Evolutionary conservation across 2,113 vertebrate species (phyloP).

Genomic region (Callipepla squamata): DNA sequence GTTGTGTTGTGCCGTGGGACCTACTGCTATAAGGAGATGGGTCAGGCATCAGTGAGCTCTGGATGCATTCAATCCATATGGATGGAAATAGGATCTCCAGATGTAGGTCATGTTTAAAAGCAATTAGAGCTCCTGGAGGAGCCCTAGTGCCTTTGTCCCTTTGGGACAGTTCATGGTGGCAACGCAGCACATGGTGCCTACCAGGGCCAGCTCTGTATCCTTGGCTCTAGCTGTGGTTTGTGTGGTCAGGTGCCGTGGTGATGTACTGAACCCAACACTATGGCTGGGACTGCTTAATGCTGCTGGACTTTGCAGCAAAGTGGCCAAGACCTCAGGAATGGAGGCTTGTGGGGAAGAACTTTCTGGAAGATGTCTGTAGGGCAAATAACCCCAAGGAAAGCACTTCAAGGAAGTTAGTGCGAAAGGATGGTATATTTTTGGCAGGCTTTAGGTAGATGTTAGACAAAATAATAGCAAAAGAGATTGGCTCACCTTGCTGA

Average conservation of each 20-base stretch:
- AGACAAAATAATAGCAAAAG: no score
- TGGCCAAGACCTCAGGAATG: not conserved
- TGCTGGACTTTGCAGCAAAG: not conserved
- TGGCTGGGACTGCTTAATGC: not conserved
- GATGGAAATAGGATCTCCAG: not conserved
- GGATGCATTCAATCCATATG: not conserved
- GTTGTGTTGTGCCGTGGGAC: not conserved
- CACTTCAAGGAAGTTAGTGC: no score
- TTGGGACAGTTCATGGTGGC: not conserved
- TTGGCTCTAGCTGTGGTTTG: no score
- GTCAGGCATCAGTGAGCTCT: not conserved
- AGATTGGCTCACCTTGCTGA: no score
- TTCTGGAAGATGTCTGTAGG: not conserved
- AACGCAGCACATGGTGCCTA: no score
- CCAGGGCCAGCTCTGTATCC: not conserved
- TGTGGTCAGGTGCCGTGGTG: not conserved
- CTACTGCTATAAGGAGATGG: not conserved
- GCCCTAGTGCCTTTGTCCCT: no score
- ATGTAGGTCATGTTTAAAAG: not conserved
- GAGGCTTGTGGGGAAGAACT: not conserved
- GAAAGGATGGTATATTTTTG: no score
- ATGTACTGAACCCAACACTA: no score
- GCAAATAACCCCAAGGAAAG: no score
- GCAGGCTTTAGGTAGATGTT: no score
- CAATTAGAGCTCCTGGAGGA: not conserved